Evolutionary conservation across 2,888 invertebrate species (phyloP).

Genomic region (Piscicola geometra): DNA sequence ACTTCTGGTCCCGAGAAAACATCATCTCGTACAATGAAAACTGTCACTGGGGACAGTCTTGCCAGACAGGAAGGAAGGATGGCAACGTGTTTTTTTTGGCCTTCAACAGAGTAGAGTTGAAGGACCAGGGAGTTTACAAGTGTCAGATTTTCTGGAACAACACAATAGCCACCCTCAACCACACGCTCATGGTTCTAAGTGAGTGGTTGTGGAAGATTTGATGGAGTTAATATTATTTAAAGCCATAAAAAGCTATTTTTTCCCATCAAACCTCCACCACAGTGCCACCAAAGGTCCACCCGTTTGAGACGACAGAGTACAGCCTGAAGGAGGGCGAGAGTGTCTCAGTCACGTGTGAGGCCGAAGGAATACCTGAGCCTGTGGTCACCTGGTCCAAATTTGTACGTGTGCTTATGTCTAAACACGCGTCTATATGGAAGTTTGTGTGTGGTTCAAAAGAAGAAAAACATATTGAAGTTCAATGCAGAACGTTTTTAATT

Average conservation of each 20-base stretch:
- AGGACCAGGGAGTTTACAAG: background rate
- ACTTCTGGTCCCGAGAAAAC: slow-evolving; percentile 6
- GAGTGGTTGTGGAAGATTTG: too few relatives aligned
- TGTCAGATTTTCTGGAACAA: slow-evolving; percentile 1
- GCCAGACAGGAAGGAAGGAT: background rate
- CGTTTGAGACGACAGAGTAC: background rate
- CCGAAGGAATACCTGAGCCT: background rate
- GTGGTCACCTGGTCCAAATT: background rate
- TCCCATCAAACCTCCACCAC: too few relatives aligned
- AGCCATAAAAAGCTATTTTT: too few relatives aligned
- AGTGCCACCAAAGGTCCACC: background rate
- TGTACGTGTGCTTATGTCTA: background rate
- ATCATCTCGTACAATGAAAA: background rate
- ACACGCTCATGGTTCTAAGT: background rate
- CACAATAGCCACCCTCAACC: background rate
- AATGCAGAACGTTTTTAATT: too few relatives aligned
- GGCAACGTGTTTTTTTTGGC: background rate
- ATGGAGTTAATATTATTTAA: too few relatives aligned
- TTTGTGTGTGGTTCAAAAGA: background rate
- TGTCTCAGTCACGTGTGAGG: background rate
- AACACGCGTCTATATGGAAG: background rate
- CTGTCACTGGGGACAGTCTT: background rate
- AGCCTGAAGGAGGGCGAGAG: background rate
- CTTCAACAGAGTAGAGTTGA: background rate
- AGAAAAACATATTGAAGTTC: too few relatives aligned